phyloP scores from a whole-genome alignment of 2,797 vertebrate genomes.

The Enteromius afrohamiltoni region DNA sequence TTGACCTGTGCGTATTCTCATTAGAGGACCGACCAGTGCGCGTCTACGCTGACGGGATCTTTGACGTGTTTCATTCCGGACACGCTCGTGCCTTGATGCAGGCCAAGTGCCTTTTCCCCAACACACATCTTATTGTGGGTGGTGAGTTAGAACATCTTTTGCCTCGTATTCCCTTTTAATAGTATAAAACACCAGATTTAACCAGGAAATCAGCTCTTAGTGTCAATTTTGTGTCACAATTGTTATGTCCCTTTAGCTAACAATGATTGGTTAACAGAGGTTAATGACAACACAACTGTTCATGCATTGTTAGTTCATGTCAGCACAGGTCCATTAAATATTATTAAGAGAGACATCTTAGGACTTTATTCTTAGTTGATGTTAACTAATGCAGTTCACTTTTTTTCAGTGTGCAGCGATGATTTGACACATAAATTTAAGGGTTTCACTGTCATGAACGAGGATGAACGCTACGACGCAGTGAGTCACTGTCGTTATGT shows the following conservation, averaged over 20 bases:
- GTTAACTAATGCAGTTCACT: neutral
- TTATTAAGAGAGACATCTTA: neutral
- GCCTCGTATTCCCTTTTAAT: neutral
- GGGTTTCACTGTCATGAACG: slow-evolving; percentile 88
- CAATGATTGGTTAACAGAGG: neutral
- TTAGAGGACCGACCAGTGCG: slow-evolving; percentile 82
- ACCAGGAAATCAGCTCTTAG: neutral
- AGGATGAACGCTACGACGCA: slow-evolving; percentile 84
- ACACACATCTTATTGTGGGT: slow-evolving; percentile 88
- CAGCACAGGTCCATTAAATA: neutral
- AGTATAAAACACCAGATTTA: neutral
- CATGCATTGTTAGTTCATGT: neutral
- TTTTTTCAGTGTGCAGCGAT: slow-evolving; percentile 82
- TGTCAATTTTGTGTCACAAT: neutral
- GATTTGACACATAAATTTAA: slow-evolving; percentile 87
- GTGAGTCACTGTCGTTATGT: slow-evolving; percentile 88
- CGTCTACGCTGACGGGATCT: slow-evolving; percentile 88
- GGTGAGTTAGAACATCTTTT: slow-evolving; percentile 71
- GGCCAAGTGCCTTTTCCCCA: slow-evolving; percentile 87
- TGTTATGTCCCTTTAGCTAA: too few relatives aligned
- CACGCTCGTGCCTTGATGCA: slow-evolving; percentile 90
- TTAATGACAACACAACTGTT: neutral
- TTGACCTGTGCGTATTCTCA: neutral
- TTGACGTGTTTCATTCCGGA: slow-evolving; percentile 88
- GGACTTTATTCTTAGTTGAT: neutral